These are phyloP conservation scores for Actinia equina DNA, from an alignment of 64 coral and sea anemone species.

Conservation along the genomic window DNA sequence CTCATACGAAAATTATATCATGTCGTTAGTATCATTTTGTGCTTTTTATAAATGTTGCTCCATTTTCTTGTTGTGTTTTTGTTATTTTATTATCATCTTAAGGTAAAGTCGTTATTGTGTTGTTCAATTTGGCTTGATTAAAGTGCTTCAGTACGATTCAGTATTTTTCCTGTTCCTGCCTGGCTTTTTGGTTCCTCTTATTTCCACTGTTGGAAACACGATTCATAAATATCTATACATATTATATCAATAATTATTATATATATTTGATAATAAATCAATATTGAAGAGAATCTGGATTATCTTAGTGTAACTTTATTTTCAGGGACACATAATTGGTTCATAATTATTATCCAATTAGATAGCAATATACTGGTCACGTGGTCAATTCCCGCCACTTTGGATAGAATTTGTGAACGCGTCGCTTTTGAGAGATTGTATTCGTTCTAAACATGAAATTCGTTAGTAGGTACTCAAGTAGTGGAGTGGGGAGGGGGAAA, in stretches of 20 bases:
- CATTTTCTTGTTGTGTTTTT: no score
- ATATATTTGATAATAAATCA: conserved; percentile 16
- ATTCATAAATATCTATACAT: neutral
- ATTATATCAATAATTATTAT: neutral
- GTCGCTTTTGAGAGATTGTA: no score
- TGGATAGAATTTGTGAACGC: neutral
- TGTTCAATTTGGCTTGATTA: neutral
- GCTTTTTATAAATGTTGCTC: neutral
- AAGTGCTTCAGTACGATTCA: neutral
- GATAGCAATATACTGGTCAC: neutral
- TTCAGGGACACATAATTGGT: neutral
- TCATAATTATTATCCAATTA: neutral
- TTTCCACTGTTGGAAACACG: neutral
- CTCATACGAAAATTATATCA: no score
- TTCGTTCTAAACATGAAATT: no score
- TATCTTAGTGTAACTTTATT: neutral
- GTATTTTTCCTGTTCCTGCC: neutral
- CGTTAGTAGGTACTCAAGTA: no score
- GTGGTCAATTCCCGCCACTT: neutral
- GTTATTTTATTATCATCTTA: no score
- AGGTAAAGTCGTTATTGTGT: neutral
- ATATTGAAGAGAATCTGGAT: neutral
- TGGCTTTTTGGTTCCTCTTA: neutral
- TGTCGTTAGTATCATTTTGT: neutral
- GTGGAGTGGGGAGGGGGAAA: no score